Evolutionary conservation across 1,140 invertebrate genomes (phyloP), one percentile per base, ranked within the genome.

Genomic region (Campoletis sonorensis): DNA sequence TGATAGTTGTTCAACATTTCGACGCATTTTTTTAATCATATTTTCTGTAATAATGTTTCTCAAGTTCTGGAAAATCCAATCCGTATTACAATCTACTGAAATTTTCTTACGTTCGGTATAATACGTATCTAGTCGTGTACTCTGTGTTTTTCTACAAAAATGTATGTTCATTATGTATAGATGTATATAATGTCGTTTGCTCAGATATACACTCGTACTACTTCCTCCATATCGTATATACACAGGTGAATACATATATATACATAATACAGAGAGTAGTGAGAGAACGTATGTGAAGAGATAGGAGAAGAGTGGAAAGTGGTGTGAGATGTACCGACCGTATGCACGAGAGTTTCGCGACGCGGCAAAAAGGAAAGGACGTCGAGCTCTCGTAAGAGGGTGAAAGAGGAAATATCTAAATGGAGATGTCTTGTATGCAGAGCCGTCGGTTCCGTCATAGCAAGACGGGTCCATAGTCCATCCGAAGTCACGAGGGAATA

Each of bases 351-450:
- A 80, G 45, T 81, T 78, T 70, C 27, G 84, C 70, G 78, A 84
- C 64, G 79, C 49, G 78, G 58, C 27, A 83, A 81, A 67, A 81
- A 64, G 75, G 79, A 79, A 72, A 82, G 33, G 79, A 81, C 58
- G 76, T 68, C 76, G 80, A 71, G 75, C 71, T 79, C 83, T 83
- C 84, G 83, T 79, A 85, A 84, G 83, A 79, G 84, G 81, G 84
- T 82, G 81, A 85, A 82, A 84, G 84, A 86, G 84, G 84, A 33
- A 84, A 86, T 84, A 86, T 91, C 88, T 87, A 91, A 91, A 91
- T 91, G 89, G 90, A 91, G 89, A 90, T 91, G 88, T 90, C 89
- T 89, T 91, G 90, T 90, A 90, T 90, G 88, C 87, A 90, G 86
- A 89, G 87, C 82, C 84, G 85, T 87, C 82, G 82, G 85, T 85